phyloP scores from a whole-genome alignment of 2,888 invertebrate species.

The Callimorpha dominula region DNA sequence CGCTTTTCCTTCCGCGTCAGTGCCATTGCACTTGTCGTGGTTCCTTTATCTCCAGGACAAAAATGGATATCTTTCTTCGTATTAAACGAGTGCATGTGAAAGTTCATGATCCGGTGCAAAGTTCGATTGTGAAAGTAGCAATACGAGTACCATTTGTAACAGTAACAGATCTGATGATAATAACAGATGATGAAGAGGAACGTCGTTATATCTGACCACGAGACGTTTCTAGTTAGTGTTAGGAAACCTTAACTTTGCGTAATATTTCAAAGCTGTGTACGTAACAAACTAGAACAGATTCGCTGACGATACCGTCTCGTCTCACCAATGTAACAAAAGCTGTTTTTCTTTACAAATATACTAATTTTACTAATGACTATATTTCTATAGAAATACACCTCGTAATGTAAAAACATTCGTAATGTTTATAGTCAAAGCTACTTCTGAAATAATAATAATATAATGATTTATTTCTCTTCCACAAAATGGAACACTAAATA shows the following conservation, averaged over 20 bases:
- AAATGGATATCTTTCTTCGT: not conserved
- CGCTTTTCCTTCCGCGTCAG: constrained; percentile 1
- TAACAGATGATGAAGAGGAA: not conserved
- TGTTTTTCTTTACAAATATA: not conserved
- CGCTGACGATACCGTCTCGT: no score
- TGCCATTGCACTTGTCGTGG: not conserved
- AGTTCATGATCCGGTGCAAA: not conserved
- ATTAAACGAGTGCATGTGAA: not conserved
- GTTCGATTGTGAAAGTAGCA: not conserved
- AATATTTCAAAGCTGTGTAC: not conserved
- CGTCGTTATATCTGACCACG: not conserved
- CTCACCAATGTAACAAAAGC: not conserved
- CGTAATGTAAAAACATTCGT: no score
- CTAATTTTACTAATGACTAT: no score
- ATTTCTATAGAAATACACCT: no score
- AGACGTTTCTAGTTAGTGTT: no score
- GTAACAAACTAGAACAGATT: not conserved
- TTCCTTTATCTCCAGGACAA: not conserved
- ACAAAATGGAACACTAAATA: not conserved
- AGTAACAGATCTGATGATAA: not conserved
- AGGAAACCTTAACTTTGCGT: no score
- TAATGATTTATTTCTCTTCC: no score
- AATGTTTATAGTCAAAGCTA: not conserved
- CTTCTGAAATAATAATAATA: no score
- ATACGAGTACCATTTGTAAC: not conserved